These are phyloP conservation scores for Epizoanthus rinbou DNA, from an alignment of 92 coral and sea anemone species.

Conservation along the genomic window DNA sequence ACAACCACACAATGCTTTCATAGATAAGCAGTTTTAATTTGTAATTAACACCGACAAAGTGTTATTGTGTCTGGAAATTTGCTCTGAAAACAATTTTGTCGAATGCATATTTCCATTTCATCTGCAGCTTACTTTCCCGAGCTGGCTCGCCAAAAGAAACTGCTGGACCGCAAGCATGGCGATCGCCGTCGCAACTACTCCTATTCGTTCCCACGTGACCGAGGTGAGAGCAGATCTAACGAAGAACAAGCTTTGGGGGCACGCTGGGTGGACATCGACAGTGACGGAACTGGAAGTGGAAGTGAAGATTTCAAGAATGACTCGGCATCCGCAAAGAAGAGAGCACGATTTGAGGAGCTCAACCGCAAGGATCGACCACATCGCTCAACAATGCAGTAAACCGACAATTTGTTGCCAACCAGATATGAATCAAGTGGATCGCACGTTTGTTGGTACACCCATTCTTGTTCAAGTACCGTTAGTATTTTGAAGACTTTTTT, in stretches of 20 bases:
- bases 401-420: no score
- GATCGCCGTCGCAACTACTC: conserved; percentile 64
- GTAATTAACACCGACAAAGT: neutral
- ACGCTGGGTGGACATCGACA: conserved; percentile 21
- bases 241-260: conserved; percentile 2
- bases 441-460: no score
- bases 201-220: conserved; percentile 59
- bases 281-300: neutral
- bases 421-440: no score
- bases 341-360: neutral
- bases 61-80: neutral
- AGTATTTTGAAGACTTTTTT: no score
- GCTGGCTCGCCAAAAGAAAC: conserved; percentile 88
- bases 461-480: no score
- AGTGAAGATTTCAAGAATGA: neutral
- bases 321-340: neutral
- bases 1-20: no score
- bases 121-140: conserved; percentile 90
- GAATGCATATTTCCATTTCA: neutral
- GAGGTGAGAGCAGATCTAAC: neutral
- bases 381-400: no score
- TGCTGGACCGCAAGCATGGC: conserved; percentile 80
- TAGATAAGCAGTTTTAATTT: no score
- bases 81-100: neutral
- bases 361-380: no score